phyloP scores from a whole-genome alignment of 2,888 invertebrate genomes.

The Scaptomyza cyrtandrae region DNA sequence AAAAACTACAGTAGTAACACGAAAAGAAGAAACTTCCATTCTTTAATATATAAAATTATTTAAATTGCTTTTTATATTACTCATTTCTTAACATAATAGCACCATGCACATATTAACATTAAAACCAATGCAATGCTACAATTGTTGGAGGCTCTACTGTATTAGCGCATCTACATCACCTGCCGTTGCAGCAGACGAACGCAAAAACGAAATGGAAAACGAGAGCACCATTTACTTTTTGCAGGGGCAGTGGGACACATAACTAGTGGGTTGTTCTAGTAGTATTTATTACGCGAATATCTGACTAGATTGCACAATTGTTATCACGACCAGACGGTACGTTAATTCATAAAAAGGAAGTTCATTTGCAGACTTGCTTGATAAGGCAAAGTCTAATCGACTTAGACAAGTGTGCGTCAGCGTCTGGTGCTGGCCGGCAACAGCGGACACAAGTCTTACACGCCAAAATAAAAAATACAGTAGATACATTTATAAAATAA shows the following conservation, averaged over 20 bases:
- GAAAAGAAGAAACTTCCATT: background rate
- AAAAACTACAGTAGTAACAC: background rate
- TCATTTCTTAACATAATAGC: background rate
- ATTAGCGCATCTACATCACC: background rate
- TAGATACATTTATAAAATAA: slow-evolving; percentile 6
- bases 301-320: slow-evolving; percentile 13
- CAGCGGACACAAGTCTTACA: background rate
- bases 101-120: background rate
- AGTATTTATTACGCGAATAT: slow-evolving; percentile 11
- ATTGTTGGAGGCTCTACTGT: background rate
- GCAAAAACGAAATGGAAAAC: slow-evolving; percentile 38
- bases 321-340: slow-evolving; percentile 43
- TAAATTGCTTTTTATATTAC: background rate
- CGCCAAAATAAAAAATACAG: background rate
- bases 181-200: background rate
- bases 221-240: slow-evolving; percentile 29
- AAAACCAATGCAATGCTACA: background rate
- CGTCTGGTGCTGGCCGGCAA: slow-evolving; percentile 21
- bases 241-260: slow-evolving; percentile 41
- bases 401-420: background rate
- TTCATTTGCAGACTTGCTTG: slow-evolving; percentile 14
- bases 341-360: slow-evolving; percentile 25
- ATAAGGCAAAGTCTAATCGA: slow-evolving; percentile 39
- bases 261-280: background rate
- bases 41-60: background rate